These are phyloP conservation scores for Halichoerus grypus DNA, from an alignment of 2,113 vertebrate species.

Conservation along the genomic window DNA sequence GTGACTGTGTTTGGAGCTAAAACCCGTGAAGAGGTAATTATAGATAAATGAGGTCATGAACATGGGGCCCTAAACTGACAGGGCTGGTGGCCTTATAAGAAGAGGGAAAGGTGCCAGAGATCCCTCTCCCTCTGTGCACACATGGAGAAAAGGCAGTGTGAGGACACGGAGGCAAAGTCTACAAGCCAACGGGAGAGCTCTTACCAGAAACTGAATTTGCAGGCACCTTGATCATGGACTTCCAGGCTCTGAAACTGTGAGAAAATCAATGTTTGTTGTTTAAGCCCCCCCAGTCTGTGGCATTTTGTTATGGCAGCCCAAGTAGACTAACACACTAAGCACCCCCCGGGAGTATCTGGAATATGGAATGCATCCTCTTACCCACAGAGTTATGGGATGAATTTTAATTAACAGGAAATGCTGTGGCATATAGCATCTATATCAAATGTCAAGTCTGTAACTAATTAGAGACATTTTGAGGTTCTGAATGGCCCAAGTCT, in stretches of 20 bases:
- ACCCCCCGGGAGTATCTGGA: not conserved
- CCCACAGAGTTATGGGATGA: not conserved
- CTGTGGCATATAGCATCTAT: not conserved
- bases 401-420: not conserved
- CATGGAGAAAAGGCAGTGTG: not conserved
- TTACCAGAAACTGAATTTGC: not conserved
- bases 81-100: not conserved
- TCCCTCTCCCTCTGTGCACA: not conserved
- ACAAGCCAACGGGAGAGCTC: not conserved
- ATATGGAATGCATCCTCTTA: not conserved
- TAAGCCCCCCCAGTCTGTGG: not conserved
- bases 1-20: not conserved
- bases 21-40: not conserved
- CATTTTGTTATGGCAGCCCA: not conserved
- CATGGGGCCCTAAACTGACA: not conserved
- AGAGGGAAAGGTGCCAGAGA: not conserved
- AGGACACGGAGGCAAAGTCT: not conserved
- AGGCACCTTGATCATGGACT: not conserved
- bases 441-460: not conserved
- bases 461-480: not conserved
- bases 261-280: not conserved
- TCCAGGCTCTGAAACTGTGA: not conserved
- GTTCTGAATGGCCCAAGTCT: not conserved
- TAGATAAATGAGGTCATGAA: not conserved
- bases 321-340: no score